These are phyloP conservation scores for Metridium senile DNA, from an alignment of 92 coral and sea anemone species.

Conservation along the genomic window DNA sequence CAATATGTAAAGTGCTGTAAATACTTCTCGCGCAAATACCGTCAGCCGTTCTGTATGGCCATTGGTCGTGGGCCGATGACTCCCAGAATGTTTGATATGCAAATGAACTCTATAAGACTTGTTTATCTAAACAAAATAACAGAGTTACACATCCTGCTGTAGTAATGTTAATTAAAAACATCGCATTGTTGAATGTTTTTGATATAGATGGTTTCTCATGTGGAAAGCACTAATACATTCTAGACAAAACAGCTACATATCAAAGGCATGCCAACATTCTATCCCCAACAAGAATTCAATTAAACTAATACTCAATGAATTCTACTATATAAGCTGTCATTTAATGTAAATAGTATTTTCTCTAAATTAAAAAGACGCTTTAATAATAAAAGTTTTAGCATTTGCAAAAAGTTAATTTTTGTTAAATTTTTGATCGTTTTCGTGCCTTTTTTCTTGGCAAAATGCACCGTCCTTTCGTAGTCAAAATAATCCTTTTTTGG, in stretches of 20 bases:
- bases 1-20: neutral
- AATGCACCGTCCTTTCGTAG: too few relatives aligned
- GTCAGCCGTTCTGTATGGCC: neutral
- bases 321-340: neutral
- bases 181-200: neutral
- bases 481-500: neutral
- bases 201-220: neutral
- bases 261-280: neutral
- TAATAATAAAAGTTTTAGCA: too few relatives aligned
- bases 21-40: neutral
- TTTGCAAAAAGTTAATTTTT: too few relatives aligned
- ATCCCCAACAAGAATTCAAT: neutral
- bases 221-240: too few relatives aligned
- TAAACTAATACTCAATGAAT: neutral
- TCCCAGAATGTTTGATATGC: conserved; percentile 19
- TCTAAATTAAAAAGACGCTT: too few relatives aligned
- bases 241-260: too few relatives aligned
- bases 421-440: too few relatives aligned
- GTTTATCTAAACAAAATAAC: conserved; percentile 15
- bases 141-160: conserved; percentile 7
- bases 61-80: conserved; percentile 6
- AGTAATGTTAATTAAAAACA: conserved; percentile 8
- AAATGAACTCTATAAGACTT: neutral
- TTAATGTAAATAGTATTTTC: too few relatives aligned
- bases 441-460: too few relatives aligned